These are phyloP conservation scores for Sakesphorus luctuosus DNA, from an alignment of 2,113 vertebrate species.

Conservation along the genomic window DNA sequence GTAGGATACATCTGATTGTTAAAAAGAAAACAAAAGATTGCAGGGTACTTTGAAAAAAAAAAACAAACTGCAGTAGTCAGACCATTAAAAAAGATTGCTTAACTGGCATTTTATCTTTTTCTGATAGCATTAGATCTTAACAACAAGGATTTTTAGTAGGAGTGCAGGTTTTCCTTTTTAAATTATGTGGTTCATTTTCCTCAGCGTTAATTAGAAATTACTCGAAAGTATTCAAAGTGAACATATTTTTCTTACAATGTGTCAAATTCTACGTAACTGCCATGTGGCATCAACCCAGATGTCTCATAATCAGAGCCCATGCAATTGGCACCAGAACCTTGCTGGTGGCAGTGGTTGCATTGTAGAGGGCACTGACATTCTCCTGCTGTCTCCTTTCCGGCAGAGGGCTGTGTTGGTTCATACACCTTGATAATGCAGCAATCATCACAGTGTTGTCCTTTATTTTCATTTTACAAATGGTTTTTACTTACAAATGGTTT, in stretches of 20 bases:
- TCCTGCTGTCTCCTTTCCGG: neutral
- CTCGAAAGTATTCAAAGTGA: neutral
- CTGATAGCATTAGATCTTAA: neutral
- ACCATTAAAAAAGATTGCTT: fast-evolving
- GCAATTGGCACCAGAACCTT: fast-evolving
- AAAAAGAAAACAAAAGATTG: neutral
- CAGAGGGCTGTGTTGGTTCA: neutral
- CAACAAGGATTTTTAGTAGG: neutral
- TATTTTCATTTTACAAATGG: neutral
- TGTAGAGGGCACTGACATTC: neutral
- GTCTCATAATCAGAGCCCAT: fast-evolving
- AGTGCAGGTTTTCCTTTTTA: neutral
- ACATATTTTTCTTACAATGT: neutral
- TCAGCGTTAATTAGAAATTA: neutral
- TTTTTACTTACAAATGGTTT: neutral
- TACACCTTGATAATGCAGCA: neutral
- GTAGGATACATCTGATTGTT: neutral
- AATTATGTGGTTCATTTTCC: neutral
- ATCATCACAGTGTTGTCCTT: neutral
- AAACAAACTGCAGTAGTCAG: neutral
- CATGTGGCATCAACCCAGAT: neutral
- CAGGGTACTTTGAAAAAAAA: neutral
- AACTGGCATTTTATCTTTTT: neutral
- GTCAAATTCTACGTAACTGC: neutral
- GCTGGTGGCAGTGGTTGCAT: neutral